Conservation (phyloP, 2,113 vertebrate genomes). For the Actenoides lindsayi region DNA sequence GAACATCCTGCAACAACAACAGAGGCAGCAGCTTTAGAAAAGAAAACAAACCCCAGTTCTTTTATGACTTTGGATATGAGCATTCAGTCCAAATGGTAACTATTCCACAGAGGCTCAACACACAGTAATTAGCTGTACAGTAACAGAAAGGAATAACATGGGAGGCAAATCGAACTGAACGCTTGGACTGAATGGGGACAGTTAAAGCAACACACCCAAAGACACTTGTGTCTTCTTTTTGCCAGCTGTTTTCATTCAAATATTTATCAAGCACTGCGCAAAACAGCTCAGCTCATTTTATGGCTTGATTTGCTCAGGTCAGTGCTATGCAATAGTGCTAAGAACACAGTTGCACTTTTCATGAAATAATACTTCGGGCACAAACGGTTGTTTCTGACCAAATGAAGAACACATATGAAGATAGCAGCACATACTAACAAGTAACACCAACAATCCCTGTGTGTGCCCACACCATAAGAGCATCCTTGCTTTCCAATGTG, state of each 20-base stretch:
- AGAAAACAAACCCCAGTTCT: not conserved
- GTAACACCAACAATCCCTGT: not conserved
- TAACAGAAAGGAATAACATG: not conserved
- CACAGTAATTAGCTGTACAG: not conserved
- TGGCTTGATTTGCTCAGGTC: not conserved
- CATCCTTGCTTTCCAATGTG: not conserved
- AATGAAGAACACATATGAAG: not conserved
- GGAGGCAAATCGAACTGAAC: not conserved
- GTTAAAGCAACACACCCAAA: conserved; percentile 3
- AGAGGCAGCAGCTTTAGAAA: not conserved
- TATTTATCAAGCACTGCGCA: conserved; percentile 1
- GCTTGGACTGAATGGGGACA: not conserved
- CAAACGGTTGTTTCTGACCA: not conserved
- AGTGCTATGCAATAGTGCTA: not conserved
- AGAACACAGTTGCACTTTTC: not conserved
- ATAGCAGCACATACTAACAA: accelerated
- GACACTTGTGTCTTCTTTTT: not conserved
- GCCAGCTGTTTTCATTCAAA: not conserved
- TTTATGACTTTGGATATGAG: not conserved
- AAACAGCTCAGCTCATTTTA: not conserved
- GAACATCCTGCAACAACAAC: conserved; percentile 85
- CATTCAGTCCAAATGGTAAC: not conserved
- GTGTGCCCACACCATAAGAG: accelerated
- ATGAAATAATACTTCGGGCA: not conserved
- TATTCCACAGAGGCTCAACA: not conserved